A percentile compares a stretch with the other conserved stretches of the same genome.
phyloP scores from a whole-genome alignment of 2,888 invertebrate genomes.

The Tetranychus piercei region DNA sequence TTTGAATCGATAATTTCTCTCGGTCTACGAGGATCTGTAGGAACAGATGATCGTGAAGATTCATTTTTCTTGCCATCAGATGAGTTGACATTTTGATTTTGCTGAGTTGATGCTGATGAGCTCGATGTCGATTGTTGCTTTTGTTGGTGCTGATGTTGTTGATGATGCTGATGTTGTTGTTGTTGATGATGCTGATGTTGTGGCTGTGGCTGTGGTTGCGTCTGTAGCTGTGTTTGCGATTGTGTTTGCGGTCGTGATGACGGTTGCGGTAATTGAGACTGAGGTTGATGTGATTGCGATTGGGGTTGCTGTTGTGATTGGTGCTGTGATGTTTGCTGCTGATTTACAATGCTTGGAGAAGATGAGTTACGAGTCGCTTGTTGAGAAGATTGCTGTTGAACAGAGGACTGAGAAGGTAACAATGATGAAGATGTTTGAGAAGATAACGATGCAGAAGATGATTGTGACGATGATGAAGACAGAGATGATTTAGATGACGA shows the following conservation, averaged over 20 bases:
- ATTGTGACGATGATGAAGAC: background rate
- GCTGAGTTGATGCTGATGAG: background rate
- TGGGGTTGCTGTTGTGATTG: constrained; percentile 19
- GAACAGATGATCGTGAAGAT: background rate
- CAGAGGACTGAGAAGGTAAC: background rate
- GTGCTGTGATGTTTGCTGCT: constrained; percentile 3
- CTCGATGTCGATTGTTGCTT: background rate
- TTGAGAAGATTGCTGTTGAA: background rate
- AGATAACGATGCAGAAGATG: background rate
- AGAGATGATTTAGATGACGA: background rate
- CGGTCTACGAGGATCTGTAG: background rate
- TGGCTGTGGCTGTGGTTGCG: background rate
- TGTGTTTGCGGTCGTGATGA: background rate
- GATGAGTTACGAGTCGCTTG: background rate
- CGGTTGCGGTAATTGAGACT: constrained; percentile 19
- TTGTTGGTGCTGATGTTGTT: background rate
- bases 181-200: background rate
- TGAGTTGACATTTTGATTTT: background rate
- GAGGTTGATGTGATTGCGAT: constrained; percentile 13
- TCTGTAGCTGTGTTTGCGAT: background rate
- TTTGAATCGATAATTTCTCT: background rate
- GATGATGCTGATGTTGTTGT: background rate
- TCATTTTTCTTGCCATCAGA: background rate
- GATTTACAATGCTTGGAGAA: background rate
- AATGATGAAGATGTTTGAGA: background rate